These are phyloP conservation scores for Chunga burmeisteri DNA, from an alignment of 2,113 vertebrate species.

Conservation along the genomic window DNA sequence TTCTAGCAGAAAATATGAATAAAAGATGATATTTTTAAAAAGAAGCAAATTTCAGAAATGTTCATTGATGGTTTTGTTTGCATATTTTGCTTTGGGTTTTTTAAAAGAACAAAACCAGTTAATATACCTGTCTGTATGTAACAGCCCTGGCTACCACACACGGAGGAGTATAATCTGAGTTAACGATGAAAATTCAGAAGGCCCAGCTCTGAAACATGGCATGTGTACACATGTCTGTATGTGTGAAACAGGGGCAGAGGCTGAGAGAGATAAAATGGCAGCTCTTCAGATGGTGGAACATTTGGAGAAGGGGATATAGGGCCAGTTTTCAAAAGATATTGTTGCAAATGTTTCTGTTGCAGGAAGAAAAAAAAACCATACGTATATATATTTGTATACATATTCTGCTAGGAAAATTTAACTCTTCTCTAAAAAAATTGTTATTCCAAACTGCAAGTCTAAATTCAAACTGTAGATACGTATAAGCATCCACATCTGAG, in stretches of 20 bases:
- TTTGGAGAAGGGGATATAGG: neutral
- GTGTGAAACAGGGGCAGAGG: neutral
- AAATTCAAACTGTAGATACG: neutral
- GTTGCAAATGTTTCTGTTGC: constrained; percentile 27
- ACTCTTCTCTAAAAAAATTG: constrained; percentile 19
- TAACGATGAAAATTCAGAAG: neutral
- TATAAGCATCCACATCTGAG: constrained; percentile 25
- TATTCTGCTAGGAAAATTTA: constrained; percentile 11
- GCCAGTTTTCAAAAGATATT: constrained; percentile 17
- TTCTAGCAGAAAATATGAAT: neutral
- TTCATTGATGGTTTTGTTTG: neutral
- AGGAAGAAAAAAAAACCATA: neutral
- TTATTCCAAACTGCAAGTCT: neutral
- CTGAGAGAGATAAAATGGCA: constrained; percentile 13
- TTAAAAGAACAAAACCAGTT: neutral
- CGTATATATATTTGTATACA: neutral
- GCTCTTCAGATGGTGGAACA: constrained; percentile 2
- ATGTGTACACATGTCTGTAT: neutral
- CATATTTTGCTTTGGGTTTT: neutral
- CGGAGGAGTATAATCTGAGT: neutral
- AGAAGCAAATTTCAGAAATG: neutral
- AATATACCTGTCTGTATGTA: neutral
- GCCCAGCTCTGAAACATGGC: neutral
- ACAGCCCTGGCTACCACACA: neutral
- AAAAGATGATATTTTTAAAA: neutral